phyloP scores from a whole-genome alignment of 37 sponge, comb jelly and placozoan genomes.

The Geodia barretti region DNA sequence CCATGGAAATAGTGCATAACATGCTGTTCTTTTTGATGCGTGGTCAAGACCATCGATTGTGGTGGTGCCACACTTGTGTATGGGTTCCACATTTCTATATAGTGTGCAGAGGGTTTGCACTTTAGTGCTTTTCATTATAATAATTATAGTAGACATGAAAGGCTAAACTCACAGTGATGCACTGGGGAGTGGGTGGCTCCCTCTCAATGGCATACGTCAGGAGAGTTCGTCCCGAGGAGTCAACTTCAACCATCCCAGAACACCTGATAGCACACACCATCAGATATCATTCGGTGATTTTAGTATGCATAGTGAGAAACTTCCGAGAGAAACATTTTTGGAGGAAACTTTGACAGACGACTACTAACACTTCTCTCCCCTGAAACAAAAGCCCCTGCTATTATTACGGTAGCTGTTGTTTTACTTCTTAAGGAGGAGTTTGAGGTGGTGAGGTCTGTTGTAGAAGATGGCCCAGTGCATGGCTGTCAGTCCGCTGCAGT shows the following conservation, averaged over 20 bases:
- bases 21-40: too few species aligned
- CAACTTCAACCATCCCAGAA: not conserved
- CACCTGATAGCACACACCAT: not conserved
- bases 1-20: too few species aligned
- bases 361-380: too few species aligned
- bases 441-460: slow-evolving; percentile 46
- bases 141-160: not conserved
- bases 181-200: not conserved
- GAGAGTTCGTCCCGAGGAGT: slow-evolving; percentile 46
- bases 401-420: too few species aligned
- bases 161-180: slow-evolving; percentile 28
- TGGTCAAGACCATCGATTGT: too few species aligned
- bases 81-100: too few species aligned
- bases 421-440: slow-evolving; percentile 37
- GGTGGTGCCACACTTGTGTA: too few species aligned
- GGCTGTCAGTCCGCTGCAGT: slow-evolving; percentile 55
- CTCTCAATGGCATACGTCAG: slow-evolving; percentile 48
- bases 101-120: not conserved
- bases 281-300: not conserved
- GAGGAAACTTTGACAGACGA: not conserved
- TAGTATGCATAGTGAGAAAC: not conserved
- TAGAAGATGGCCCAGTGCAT: slow-evolving; percentile 76
- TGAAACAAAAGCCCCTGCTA: too few species aligned
- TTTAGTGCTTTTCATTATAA: not conserved
- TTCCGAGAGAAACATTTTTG: not conserved